Percentiles rank a stretch among this genome's conserved stretches.
Evolutionary conservation across 2,888 invertebrate species (phyloP).

Genomic region (Imbricaverruca yamaguchii): DNA sequence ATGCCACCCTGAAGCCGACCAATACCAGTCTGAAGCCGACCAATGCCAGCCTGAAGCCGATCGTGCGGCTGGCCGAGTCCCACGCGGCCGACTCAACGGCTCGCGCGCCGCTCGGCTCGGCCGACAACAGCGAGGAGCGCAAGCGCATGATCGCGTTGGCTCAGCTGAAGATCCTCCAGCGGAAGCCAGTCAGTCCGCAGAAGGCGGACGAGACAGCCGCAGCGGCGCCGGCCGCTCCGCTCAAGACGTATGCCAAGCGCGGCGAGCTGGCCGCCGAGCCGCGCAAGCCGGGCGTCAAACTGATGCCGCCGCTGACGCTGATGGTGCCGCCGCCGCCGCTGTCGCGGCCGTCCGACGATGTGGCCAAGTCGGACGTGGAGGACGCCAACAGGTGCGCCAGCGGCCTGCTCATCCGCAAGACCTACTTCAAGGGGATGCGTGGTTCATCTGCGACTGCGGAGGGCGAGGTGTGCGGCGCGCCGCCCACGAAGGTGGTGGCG

Average conservation of each 20-base stretch:
- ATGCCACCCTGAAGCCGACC: background rate
- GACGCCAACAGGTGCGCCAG: background rate
- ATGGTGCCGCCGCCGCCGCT: background rate
- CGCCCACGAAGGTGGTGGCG: background rate
- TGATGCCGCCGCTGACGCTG: constrained; percentile 18
- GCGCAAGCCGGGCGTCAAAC: background rate
- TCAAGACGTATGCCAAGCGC: background rate
- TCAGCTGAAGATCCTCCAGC: constrained; percentile 12
- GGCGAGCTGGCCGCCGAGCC: background rate
- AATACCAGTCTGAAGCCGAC: constrained; percentile 2
- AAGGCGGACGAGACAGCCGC: background rate
- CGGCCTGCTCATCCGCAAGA: background rate
- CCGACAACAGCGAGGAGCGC: constrained; percentile 2
- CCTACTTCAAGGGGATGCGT: background rate
- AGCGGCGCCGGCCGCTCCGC: background rate
- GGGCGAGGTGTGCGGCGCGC: background rate
- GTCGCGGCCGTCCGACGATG: background rate
- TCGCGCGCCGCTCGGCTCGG: background rate
- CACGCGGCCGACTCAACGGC: background rate
- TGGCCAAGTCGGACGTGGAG: background rate
- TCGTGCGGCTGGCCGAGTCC: background rate
- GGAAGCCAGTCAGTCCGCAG: background rate
- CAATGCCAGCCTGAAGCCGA: background rate
- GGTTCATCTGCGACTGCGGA: background rate
- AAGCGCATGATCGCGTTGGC: constrained; percentile 16